A percentile compares a stretch with the other conserved stretches of the same genome.
These are phyloP conservation scores for Charaxes varanes DNA, from an alignment of 1,140 invertebrate species.

Conservation along the genomic window DNA sequence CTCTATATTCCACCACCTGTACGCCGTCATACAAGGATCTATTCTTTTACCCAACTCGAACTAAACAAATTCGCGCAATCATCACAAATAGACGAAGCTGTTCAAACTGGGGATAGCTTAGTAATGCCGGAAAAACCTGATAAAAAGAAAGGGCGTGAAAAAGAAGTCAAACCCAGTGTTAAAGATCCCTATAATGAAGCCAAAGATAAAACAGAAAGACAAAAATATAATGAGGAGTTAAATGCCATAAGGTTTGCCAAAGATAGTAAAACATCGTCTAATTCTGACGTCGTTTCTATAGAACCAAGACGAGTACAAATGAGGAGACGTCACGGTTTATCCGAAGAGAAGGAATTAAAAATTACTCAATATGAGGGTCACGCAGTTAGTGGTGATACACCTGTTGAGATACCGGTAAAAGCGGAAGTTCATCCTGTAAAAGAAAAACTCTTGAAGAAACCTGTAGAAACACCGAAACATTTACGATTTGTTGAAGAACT, in stretches of 20 bases:
- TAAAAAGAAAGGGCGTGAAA: constrained; percentile 3
- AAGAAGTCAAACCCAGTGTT: constrained; percentile 5
- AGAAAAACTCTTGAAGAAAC: constrained; percentile 6
- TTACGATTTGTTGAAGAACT: constrained; percentile 44
- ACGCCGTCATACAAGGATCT: constrained; percentile 21
- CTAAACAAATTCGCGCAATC: constrained; percentile 26
- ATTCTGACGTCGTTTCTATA: neutral
- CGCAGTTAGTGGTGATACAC: neutral
- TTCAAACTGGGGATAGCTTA: constrained; percentile 50
- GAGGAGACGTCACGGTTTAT: constrained; percentile 2
- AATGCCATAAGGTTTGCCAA: constrained; percentile 19
- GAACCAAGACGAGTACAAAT: constrained; percentile 1
- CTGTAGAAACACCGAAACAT: constrained; percentile 19
- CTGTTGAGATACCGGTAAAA: constrained; percentile 3
- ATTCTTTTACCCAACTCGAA: constrained; percentile 45
- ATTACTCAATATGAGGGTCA: constrained; percentile 31
- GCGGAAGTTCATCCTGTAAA: constrained; percentile 16
- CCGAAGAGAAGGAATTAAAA: constrained; percentile 41
- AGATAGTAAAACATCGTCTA: constrained; percentile 9
- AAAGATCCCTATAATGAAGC: too few relatives aligned
- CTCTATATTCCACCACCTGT: neutral
- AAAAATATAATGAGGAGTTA: constrained; percentile 12
- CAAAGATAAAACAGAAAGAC: neutral
- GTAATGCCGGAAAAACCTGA: constrained; percentile 23
- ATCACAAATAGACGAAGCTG: constrained; percentile 21